phyloP scores from a whole-genome alignment of 2,113 vertebrate species.

The Phoenicopterus ruber region DNA sequence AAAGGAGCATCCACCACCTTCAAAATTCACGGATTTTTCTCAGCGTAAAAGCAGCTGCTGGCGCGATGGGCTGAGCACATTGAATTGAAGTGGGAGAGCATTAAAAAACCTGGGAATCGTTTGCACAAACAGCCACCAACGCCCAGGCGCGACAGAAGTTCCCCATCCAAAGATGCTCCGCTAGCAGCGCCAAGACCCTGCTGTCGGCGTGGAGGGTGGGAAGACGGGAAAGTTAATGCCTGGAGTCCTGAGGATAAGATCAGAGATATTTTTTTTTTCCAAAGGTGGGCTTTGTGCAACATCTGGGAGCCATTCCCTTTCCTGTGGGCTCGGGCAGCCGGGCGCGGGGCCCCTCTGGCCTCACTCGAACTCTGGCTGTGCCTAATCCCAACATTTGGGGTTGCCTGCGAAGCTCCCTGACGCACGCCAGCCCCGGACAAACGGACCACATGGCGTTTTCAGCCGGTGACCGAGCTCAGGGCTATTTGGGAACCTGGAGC shows the following conservation, averaged over 20 bases:
- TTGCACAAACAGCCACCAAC: neutral
- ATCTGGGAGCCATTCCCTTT: slow-evolving; percentile 35
- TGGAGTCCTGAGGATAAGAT: neutral
- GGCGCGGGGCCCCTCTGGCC: neutral
- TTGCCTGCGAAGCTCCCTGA: neutral
- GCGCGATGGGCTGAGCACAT: neutral
- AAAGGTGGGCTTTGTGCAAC: neutral
- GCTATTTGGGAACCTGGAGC: neutral
- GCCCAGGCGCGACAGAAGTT: neutral
- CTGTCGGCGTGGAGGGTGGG: rapidly evolving
- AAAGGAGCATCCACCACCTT: neutral
- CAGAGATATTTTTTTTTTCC: neutral
- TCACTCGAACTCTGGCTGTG: neutral
- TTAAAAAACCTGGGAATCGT: neutral
- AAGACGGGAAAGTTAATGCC: neutral
- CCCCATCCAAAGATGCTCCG: neutral
- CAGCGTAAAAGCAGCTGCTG: neutral
- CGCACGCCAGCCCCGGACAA: neutral
- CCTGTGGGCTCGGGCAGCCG: neutral
- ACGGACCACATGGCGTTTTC: rapidly evolving
- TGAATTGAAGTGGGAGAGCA: neutral
- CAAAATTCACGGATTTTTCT: neutral
- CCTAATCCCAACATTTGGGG: neutral
- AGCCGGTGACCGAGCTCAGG: neutral
- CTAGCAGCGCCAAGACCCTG: neutral